These are phyloP conservation scores for Alligator mississippiensis DNA, from an alignment of 2,113 vertebrate genomes.

Conservation along the genomic window DNA sequence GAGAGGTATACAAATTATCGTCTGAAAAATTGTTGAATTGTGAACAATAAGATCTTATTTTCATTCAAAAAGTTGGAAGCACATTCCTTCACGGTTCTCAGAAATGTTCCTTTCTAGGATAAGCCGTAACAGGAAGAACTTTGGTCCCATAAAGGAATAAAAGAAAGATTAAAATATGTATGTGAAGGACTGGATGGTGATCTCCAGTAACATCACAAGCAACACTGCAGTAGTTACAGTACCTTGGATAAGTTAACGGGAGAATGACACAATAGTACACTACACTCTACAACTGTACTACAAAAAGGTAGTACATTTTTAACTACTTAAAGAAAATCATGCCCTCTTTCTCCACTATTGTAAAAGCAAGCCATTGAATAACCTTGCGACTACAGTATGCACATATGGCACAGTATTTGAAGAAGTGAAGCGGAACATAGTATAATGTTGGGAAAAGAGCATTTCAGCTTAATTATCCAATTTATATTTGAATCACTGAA, in stretches of 20 bases:
- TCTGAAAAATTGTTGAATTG: neutral
- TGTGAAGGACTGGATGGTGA: neutral
- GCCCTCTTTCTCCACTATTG: neutral
- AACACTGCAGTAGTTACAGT: fast-evolving
- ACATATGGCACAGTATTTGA: neutral
- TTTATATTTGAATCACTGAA: neutral
- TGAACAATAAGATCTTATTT: neutral
- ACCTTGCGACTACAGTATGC: neutral
- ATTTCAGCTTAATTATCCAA: neutral
- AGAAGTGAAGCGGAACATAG: neutral
- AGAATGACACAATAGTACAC: fast-evolving
- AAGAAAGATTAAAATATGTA: neutral
- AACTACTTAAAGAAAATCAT: neutral
- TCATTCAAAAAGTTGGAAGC: fast-evolving
- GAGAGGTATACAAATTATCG: neutral
- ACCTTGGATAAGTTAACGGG: neutral
- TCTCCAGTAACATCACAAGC: neutral
- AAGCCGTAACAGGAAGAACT: neutral
- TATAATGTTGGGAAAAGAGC: neutral
- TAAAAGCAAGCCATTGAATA: neutral
- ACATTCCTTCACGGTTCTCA: neutral
- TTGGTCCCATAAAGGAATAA: neutral
- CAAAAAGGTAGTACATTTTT: neutral
- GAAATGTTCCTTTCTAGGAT: neutral
- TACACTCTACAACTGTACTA: neutral